These are phyloP conservation scores for Caretta caretta DNA, from an alignment of 2,113 vertebrate species.

Conservation along the genomic window DNA sequence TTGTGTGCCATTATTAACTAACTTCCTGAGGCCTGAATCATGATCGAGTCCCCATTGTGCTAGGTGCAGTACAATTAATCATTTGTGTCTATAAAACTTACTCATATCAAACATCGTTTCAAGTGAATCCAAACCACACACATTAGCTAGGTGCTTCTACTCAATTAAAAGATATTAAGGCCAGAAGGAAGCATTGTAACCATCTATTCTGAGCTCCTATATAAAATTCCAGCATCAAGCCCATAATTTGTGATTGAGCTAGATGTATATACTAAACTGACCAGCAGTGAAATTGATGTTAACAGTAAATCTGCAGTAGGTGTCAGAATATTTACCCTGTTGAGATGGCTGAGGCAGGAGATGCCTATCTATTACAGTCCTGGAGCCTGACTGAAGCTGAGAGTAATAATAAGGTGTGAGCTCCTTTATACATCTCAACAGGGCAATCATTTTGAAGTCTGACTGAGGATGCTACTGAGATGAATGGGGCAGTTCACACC, in stretches of 20 bases:
- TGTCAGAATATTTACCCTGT: neutral
- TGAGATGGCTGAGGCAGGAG: neutral
- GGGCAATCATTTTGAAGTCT: neutral
- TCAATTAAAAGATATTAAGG: neutral
- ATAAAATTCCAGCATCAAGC: neutral
- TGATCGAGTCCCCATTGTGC: too few relatives aligned
- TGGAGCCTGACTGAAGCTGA: neutral
- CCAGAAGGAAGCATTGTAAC: neutral
- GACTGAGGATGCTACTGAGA: neutral
- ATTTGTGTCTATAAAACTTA: too few relatives aligned
- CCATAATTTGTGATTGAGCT: neutral
- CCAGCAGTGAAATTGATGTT: neutral
- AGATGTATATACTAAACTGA: neutral
- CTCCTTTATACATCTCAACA: too few relatives aligned
- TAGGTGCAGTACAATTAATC: too few relatives aligned
- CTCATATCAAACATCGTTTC: too few relatives aligned
- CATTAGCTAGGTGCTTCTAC: too few relatives aligned
- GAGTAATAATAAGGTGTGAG: too few relatives aligned
- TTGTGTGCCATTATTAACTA: too few relatives aligned
- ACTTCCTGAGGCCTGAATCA: too few relatives aligned
- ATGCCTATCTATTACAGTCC: accelerated
- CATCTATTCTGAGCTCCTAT: neutral
- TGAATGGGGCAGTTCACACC: neutral
- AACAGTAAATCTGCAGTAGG: neutral
- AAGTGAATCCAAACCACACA: too few relatives aligned